Base-by-base conservation (phyloP, 2,888 invertebrate genomes). In the Adelphocoris suturalis region DNA sequence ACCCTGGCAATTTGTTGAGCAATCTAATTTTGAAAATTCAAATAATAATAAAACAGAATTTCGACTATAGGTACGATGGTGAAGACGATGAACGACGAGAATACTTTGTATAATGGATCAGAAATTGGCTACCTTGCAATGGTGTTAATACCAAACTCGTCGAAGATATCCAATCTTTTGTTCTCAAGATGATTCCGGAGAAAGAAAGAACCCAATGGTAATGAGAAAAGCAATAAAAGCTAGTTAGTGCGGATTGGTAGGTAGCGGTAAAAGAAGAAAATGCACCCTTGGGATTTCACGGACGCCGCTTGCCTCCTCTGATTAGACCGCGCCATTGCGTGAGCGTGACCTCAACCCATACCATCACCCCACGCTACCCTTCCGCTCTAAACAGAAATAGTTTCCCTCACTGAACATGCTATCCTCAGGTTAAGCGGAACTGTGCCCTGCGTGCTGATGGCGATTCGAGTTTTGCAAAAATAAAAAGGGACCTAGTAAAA, bases 291-390 rank as follows among this genome's bases (percentile, higher is more conserved):
- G 78, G 12, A 16, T 76, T 27, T 76, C 23, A 27, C 23, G 14
- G 13, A 78, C 46, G 19, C 11, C 78, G 37, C 46, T 46, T 11
- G 37, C 19, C 47, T 78, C 19, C 47, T 14, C 19, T 68, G 68
- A 78, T 78, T 78, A 46, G 46, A 37, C 37, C 78, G 46, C 19
- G 78, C 78, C 47, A 46, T 78, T 47, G 78, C 78, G 78, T 78
- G 78, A 78, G 78, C 78, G 46, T 37, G 46, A 78, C 78, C 47
- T 78, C 46, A 46, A 37, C 78, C n/a, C 46, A 37, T 37, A 37
- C 37, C 37, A 47, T 46, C 37, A n/a, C 14, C 46, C 78, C 68
- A 23, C 68, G 68, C 68, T 68, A 68, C 68, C n/a, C 78, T 78
- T 76, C 76, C 76, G 76, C 13, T 14, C 16, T 0, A 9, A 46